A percentile compares a stretch with the other conserved stretches of the same genome.
Conservation (phyloP, 2,113 vertebrate genomes). For the Cavia aperea region DNA sequence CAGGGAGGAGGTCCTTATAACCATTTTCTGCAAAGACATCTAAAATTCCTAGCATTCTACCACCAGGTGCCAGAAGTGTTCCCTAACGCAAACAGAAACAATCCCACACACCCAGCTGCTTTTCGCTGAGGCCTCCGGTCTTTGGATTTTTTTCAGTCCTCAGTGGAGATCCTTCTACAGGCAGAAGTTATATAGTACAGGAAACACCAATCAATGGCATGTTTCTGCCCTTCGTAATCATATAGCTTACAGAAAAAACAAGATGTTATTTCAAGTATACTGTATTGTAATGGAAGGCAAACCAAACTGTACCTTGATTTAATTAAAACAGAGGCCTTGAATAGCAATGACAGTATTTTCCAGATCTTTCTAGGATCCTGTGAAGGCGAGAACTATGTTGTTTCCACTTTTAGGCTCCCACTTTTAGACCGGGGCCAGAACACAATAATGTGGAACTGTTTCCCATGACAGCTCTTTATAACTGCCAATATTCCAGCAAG, state of each 20-base stretch:
- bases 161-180: background rate
- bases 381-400: background rate
- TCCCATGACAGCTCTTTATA: background rate
- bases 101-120: accelerated
- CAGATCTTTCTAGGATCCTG: background rate
- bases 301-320: background rate
- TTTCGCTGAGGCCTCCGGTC: background rate
- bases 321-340: background rate
- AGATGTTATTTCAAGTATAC: background rate
- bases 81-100: background rate
- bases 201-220: background rate
- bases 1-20: accelerated
- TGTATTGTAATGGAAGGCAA: background rate
- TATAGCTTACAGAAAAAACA: background rate
- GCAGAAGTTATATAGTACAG: background rate
- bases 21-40: background rate
- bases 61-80: accelerated
- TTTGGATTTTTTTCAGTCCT: background rate
- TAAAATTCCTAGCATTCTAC: background rate
- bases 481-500: background rate
- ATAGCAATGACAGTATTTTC: background rate
- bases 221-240: background rate
- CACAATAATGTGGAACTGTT: background rate
- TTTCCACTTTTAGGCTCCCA: background rate
- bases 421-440: background rate